Base-by-base conservation (phyloP, 2,113 vertebrate genomes). In the Axis porcinus region DNA sequence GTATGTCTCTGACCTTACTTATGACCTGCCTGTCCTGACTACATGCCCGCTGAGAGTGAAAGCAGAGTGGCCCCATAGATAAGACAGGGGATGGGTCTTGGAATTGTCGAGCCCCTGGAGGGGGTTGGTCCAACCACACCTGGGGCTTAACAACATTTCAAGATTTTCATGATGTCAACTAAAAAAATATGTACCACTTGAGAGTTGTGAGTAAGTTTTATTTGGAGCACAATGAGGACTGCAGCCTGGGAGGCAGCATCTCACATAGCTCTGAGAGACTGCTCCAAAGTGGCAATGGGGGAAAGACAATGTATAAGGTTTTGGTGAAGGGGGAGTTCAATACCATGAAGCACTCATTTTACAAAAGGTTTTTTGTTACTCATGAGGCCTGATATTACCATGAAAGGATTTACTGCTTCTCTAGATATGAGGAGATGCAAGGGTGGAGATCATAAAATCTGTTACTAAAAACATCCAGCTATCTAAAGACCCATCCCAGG, bases 281-380 rank as follows among this genome's bases (percentile, higher is more conserved):
- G 17, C 17, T 21, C n/a, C 9, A 70, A 21, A 70, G 17, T 0
- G 8, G 9, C 64, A 36, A 17, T 19, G 64, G 33, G 33, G 64
- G 17, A 21, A 21, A 67, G n/a, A 70, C 33, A 67, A 21, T 36
- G 17, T 54, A 67, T 67, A 36, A 10, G 17, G 8, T 67, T 67
- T 67, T 36, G 33, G 33, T 36, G 33, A 67, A 67, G 33, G 33
- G 8, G 64, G 17, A 36, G 33, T 36, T 67, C 1, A 0, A 67
- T 21, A 67, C 17, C 33, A 36, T 0, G 8, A 67, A 67, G 64
- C 64, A 36, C 17, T 67, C 64, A 67, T 67, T 67, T 21, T 36
- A 36, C 64, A 36, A 67, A 67, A 67, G 33, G 1, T 2, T 67
- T 67, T 36, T 67, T 36, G 64, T 36, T 36, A 67, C 8, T 36